These are phyloP conservation scores for Gymnocephalus cernua DNA, from an alignment of 2,113 vertebrate genomes.

Conservation along the genomic window DNA sequence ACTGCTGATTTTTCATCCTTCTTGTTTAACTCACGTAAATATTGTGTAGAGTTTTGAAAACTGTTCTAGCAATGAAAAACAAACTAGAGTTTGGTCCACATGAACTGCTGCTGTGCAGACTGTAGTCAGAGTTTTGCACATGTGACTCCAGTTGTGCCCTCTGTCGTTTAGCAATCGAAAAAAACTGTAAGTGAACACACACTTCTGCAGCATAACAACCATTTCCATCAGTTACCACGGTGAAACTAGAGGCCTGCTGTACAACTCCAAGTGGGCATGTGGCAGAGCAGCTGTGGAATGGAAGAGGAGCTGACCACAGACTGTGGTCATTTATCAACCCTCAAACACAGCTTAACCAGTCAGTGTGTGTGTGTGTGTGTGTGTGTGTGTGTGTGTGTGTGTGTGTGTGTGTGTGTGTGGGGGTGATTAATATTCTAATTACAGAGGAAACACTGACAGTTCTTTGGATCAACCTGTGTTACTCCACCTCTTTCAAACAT, in stretches of 20 bases:
- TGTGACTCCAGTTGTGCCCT: too few species aligned
- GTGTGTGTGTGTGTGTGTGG: too few species aligned
- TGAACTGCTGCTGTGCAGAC: too few species aligned
- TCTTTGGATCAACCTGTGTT: slow-evolving; percentile 11
- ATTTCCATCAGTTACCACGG: not conserved
- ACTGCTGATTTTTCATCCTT: too few species aligned
- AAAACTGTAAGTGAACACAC: not conserved
- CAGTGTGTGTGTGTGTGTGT: not conserved
- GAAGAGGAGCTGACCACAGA: slow-evolving; percentile 37
- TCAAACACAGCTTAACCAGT: slow-evolving; percentile 38
- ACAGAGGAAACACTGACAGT: slow-evolving; percentile 11
- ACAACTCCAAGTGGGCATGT: slow-evolving; percentile 54
- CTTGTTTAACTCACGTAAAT: too few species aligned
- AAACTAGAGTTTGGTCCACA: too few species aligned
- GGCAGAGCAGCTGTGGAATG: slow-evolving; percentile 59
- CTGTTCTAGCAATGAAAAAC: too few species aligned
- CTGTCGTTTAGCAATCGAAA: too few species aligned
- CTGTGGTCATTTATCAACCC: slow-evolving; percentile 52
- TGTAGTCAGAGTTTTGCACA: too few species aligned
- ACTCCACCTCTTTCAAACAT: not conserved
- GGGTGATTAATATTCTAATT: slow-evolving; percentile 32
- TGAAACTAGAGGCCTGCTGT: not conserved
- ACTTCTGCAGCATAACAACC: not conserved
- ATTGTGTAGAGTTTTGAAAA: too few species aligned
- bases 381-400: too few species aligned